These are phyloP conservation scores for Lepeophtheirus nordmannii DNA, from an alignment of 2,888 invertebrate species.

Conservation along the genomic window DNA sequence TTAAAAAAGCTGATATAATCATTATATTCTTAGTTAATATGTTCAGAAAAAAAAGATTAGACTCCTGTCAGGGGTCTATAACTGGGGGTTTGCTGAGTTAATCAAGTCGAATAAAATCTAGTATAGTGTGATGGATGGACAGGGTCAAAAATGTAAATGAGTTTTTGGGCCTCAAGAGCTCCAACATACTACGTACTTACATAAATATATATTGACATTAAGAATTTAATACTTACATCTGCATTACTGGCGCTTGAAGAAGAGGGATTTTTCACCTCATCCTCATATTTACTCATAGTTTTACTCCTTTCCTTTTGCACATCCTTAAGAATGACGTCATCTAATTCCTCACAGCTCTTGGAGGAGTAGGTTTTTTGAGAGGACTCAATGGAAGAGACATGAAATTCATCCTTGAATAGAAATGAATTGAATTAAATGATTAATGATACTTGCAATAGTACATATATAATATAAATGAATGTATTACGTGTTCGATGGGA, in stretches of 20 bases:
- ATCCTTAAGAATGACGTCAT: conserved; percentile 12
- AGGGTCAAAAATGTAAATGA: no score
- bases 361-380: neutral
- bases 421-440: neutral
- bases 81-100: no score
- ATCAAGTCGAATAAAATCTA: no score
- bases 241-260: neutral
- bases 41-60: no score
- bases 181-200: neutral
- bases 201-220: neutral
- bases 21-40: no score
- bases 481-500: neutral
- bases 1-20: no score
- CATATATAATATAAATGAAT: no score
- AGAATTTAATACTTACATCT: neutral
- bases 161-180: no score
- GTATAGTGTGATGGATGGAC: no score
- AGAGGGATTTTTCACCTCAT: neutral
- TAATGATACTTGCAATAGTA: no score
- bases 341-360: conserved; percentile 24
- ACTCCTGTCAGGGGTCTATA: no score
- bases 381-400: neutral
- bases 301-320: neutral
- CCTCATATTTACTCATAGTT: neutral
- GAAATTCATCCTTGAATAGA: neutral